phyloP scores from a whole-genome alignment of 37 sponge, comb jelly and placozoan species.

The Geodia barretti region DNA sequence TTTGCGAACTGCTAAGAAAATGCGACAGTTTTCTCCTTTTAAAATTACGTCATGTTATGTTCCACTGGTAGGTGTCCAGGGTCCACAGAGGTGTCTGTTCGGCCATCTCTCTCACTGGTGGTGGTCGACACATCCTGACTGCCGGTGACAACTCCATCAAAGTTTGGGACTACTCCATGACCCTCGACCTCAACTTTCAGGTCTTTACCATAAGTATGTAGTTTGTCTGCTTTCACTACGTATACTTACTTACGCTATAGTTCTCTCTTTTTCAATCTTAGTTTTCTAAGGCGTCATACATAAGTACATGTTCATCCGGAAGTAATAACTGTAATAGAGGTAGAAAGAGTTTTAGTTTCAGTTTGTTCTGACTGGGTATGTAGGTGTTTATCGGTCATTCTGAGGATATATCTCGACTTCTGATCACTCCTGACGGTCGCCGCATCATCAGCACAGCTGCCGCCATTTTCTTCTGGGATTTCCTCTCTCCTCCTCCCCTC shows the following conservation, averaged over 20 bases:
- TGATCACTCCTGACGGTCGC: constrained; percentile 30
- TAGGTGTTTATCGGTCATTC: constrained; percentile 88
- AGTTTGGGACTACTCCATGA: constrained; percentile 74
- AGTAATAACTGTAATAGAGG: too few species aligned
- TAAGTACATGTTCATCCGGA: too few species aligned
- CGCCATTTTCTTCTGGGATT: constrained; percentile 76
- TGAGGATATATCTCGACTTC: constrained; percentile 34
- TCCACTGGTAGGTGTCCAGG: constrained; percentile 18
- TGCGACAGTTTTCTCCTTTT: too few species aligned
- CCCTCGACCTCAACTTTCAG: constrained; percentile 65
- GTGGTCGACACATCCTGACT: constrained; percentile 61
- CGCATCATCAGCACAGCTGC: constrained; percentile 67
- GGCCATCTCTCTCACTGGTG: constrained; percentile 23
- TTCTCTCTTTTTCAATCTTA: too few species aligned
- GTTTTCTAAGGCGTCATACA: too few species aligned
- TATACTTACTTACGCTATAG: background rate
- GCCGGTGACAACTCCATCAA: constrained; percentile 69
- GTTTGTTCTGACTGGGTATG: background rate
- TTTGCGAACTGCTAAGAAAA: too few species aligned
- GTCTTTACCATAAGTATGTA: too few species aligned
- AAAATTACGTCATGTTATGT: too few species aligned
- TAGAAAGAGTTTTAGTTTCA: background rate
- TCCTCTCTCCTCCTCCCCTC: constrained; percentile 11
- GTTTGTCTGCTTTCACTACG: background rate
- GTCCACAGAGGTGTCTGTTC: constrained; percentile 44